phyloP scores from a whole-genome alignment of 2,113 vertebrate genomes.

The Morphnarchus princeps region DNA sequence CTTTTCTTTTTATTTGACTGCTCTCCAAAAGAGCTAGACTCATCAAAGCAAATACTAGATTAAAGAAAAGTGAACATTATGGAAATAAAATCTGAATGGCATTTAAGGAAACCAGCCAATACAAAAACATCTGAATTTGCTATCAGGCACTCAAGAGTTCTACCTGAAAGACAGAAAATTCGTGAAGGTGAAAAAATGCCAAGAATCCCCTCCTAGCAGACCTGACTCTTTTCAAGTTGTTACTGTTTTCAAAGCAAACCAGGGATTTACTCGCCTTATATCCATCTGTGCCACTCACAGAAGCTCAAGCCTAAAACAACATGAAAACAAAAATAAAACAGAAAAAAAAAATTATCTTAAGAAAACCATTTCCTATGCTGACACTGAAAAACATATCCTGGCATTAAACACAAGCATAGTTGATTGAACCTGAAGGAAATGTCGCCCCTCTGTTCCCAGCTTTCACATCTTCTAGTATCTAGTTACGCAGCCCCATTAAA shows the following conservation, averaged over 20 bases:
- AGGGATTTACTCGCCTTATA: not conserved
- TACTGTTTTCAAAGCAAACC: not conserved
- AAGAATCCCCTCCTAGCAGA: not conserved
- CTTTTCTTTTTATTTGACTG: conserved; percentile 5
- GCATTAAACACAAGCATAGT: not conserved
- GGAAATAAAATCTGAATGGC: conserved; percentile 10
- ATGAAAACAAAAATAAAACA: not conserved
- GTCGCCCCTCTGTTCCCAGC: not conserved
- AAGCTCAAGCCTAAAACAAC: not conserved
- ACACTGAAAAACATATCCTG: not conserved
- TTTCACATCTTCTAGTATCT: not conserved
- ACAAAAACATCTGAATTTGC: conserved; percentile 23
- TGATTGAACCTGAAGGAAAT: not conserved
- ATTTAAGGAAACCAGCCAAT: not conserved
- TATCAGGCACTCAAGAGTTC: not conserved
- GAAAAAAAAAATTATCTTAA: not conserved
- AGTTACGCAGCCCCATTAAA: not conserved
- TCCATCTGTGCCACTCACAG: not conserved
- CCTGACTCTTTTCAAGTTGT: not conserved
- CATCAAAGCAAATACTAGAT: conserved; percentile 7
- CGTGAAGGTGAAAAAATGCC: not conserved
- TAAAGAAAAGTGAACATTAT: not conserved
- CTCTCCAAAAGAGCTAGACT: not conserved
- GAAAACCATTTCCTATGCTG: not conserved
- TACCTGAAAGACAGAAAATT: not conserved